phyloP scores from a whole-genome alignment of 2,888 invertebrate species.

The Dynastes grantii region DNA sequence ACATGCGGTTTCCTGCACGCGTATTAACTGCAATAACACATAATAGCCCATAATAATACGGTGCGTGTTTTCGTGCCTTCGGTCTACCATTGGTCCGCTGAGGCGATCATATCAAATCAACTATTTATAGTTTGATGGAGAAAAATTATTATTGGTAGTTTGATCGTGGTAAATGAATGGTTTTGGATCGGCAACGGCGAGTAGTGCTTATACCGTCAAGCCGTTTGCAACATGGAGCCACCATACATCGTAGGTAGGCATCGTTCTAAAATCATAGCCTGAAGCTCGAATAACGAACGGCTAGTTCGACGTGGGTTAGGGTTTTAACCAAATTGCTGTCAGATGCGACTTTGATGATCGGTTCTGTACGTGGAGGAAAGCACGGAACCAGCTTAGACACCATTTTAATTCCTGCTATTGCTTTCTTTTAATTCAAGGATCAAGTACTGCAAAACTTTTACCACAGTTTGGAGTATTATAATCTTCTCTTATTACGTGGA shows the following conservation, averaged over 20 bases:
- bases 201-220: conserved; percentile 20
- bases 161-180: conserved; percentile 67
- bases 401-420: neutral
- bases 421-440: too few relatives aligned
- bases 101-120: conserved; percentile 70
- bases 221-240: conserved; percentile 57
- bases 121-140: conserved; percentile 70
- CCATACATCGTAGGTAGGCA: conserved; percentile 57
- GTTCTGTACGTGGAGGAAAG: conserved; percentile 58
- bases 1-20: conserved; percentile 66
- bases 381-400: neutral
- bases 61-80: conserved; percentile 66
- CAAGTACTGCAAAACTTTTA: too few relatives aligned
- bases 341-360: conserved; percentile 70
- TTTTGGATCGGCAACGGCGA: conserved; percentile 55
- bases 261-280: conserved; percentile 68
- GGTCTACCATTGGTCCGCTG: conserved; percentile 66
- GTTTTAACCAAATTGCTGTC: conserved; percentile 64
- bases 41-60: conserved; percentile 71
- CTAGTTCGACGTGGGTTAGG: conserved; percentile 48
- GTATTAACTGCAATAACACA: conserved; percentile 71
- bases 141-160: conserved; percentile 71
- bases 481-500: too few relatives aligned
- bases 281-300: conserved; percentile 58
- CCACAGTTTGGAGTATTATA: too few relatives aligned